Conservation (phyloP, 2,888 invertebrate genomes). For the Tillus elongatus region DNA sequence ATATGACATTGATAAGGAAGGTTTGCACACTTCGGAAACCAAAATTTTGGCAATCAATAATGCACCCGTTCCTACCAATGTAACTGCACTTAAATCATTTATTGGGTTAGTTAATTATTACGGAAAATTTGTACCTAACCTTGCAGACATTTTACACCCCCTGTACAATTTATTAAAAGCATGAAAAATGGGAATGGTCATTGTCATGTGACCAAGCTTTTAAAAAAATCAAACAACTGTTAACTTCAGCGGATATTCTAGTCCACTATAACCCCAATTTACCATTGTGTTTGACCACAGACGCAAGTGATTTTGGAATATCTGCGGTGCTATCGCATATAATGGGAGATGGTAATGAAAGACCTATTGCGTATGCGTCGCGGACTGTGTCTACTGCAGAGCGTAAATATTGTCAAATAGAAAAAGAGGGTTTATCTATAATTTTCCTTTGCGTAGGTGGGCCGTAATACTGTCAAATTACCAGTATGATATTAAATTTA, state of each 20-base stretch:
- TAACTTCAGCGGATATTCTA: conserved; percentile 8
- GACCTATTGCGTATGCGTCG: too few relatives aligned
- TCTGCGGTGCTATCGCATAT: too few relatives aligned
- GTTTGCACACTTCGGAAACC: conserved; percentile 5
- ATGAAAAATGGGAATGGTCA: too few relatives aligned
- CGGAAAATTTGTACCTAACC: too few relatives aligned
- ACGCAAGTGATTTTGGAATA: too few relatives aligned
- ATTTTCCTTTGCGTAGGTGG: conserved; percentile 7
- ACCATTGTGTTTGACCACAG: too few relatives aligned
- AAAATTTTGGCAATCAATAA: not conserved
- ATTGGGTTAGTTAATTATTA: conserved; percentile 7
- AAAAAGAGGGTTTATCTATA: too few relatives aligned
- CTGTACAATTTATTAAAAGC: not conserved
- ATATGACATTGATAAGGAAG: not conserved
- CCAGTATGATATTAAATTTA: conserved; percentile 4
- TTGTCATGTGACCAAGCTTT: conserved; percentile 7
- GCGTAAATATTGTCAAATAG: too few relatives aligned
- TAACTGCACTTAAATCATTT: conserved; percentile 4
- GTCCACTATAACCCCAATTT: too few relatives aligned
- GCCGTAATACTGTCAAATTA: conserved; percentile 4
- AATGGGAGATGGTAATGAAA: too few relatives aligned
- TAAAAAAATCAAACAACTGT: conserved; percentile 8
- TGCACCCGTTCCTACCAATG: not conserved
- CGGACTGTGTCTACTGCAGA: too few relatives aligned
- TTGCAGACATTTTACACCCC: not conserved